A percentile compares a stretch with the other conserved stretches of the same genome.
Evolutionary conservation across 2,797 vertebrate species (phyloP).

Genomic region (Trichosurus vulpecula): DNA sequence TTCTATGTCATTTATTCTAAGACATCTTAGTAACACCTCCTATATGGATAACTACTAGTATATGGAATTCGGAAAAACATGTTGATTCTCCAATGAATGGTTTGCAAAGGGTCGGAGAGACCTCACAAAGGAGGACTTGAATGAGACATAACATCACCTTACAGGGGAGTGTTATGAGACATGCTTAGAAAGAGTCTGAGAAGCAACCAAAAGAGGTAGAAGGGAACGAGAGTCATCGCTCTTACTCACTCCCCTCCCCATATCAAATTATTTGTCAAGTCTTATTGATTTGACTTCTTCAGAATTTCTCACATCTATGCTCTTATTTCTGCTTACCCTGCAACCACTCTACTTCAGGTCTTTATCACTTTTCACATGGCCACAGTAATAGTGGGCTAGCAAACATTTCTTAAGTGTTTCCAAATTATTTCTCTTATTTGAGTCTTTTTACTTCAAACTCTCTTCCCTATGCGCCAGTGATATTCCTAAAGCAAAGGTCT

Average conservation of each 20-base stretch:
- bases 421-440: not conserved
- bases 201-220: not conserved
- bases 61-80: constrained; percentile 8
- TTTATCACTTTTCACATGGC: not conserved
- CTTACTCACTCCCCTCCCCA: not conserved
- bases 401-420: not conserved
- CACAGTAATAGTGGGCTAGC: not conserved
- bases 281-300: not conserved
- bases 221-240: not conserved
- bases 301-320: not conserved
- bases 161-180: not conserved
- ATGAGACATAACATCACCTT: not conserved
- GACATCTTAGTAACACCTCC: constrained; percentile 62
- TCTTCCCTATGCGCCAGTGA: not conserved
- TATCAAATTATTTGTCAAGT: not conserved
- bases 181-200: not conserved
- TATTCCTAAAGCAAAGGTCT: not conserved
- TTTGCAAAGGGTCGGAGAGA: constrained; percentile 39
- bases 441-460: not conserved
- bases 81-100: constrained; percentile 62
- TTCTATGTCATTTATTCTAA: constrained; percentile 73
- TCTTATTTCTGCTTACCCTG: not conserved
- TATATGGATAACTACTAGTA: constrained; percentile 39
- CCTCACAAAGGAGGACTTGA: not conserved
- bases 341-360: not conserved